phyloP scores from a whole-genome alignment of 1,140 invertebrate species.

The Triops cancriformis region DNA sequence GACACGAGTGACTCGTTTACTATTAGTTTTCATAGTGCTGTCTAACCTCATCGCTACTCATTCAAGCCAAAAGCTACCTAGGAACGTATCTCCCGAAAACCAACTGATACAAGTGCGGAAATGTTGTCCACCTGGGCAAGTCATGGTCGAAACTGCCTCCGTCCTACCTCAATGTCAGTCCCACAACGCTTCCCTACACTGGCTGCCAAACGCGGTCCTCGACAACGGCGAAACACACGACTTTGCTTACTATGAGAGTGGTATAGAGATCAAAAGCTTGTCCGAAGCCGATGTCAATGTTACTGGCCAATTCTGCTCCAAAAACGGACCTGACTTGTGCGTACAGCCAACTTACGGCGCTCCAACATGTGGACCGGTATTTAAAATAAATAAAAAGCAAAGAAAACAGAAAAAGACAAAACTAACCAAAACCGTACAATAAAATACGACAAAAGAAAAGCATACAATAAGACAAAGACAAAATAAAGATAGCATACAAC shows the following conservation, averaged over 20 bases:
- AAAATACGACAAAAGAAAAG: background rate
- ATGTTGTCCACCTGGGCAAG: constrained; percentile 62
- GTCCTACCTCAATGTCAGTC: constrained; percentile 43
- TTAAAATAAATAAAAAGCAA: background rate
- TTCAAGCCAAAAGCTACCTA: background rate
- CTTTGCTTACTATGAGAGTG: constrained; percentile 34
- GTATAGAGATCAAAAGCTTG: constrained; percentile 15
- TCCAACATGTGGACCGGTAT: constrained; percentile 55
- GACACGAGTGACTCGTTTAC: background rate
- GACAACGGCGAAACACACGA: constrained; percentile 44
- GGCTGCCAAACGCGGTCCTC: constrained; percentile 52
- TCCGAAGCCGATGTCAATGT: constrained; percentile 15
- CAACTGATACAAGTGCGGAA: constrained; percentile 49
- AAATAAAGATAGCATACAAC: background rate
- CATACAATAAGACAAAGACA: background rate
- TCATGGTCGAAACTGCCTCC: constrained; percentile 46
- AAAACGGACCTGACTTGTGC: constrained; percentile 21
- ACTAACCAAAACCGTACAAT: too few relatives aligned
- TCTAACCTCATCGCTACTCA: background rate
- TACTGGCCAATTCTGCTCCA: constrained; percentile 14
- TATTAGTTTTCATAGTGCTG: background rate
- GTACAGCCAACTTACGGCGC: constrained; percentile 51
- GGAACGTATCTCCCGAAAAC: background rate
- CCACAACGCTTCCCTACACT: constrained; percentile 46
- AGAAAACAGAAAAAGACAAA: background rate